Evolutionary conservation across 2,888 invertebrate species (phyloP).

Genomic region (Brenthis daphne): DNA sequence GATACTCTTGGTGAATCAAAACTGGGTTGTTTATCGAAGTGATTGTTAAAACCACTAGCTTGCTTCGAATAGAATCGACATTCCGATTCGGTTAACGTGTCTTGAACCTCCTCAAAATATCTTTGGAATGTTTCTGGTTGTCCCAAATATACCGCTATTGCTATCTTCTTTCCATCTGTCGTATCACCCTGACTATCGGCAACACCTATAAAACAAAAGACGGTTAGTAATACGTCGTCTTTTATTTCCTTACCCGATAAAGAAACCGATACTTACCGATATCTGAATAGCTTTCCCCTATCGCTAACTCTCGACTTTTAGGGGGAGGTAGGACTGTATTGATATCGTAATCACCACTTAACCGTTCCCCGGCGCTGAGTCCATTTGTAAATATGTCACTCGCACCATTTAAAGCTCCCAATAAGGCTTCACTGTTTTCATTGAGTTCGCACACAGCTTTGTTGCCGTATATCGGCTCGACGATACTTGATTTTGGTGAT

Average conservation of each 20-base stretch:
- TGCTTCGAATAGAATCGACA: conserved; percentile 82
- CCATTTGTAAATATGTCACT: conserved; percentile 75
- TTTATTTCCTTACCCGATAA: no score
- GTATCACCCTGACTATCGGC: conserved; percentile 85
- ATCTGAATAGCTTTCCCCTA: conserved; percentile 80
- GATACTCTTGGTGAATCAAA: conserved; percentile 75
- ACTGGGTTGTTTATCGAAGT: conserved; percentile 75
- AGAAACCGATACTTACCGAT: conserved; percentile 61
- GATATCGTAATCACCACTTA: conserved; percentile 78
- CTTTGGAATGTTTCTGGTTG: conserved; percentile 89
- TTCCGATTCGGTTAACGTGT: conserved; percentile 85
- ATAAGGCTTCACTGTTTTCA: conserved; percentile 68
- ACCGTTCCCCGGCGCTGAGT: conserved; percentile 61
- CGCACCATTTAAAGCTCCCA: conserved; percentile 68
- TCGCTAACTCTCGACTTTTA: conserved; percentile 76
- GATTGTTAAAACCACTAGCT: conserved; percentile 64
- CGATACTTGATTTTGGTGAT: conserved; percentile 71
- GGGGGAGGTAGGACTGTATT: conserved; percentile 76
- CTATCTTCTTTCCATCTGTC: conserved; percentile 92
- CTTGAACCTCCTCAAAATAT: conserved; percentile 85
- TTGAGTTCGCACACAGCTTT: conserved; percentile 72
- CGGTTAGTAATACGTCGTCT: background rate
- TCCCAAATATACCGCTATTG: conserved; percentile 93
- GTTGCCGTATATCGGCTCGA: conserved; percentile 76
- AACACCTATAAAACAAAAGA: conserved; percentile 57